Percentiles rank a stretch among this genome's conserved stretches.
Conservation (phyloP, 64 coral and sea anemone species). For the Cladopsammia gracilis region DNA sequence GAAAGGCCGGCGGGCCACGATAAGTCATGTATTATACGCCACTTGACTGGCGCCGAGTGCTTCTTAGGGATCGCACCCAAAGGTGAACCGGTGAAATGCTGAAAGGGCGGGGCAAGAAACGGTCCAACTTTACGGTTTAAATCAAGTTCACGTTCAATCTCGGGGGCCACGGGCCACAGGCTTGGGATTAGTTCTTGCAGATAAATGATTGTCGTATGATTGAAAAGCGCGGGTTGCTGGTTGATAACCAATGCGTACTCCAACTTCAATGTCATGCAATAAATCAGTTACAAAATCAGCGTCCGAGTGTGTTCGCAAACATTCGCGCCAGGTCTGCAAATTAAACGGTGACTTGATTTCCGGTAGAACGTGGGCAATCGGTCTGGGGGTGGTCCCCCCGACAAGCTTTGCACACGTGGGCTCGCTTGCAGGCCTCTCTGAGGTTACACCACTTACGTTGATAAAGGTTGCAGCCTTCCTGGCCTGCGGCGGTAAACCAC, state of each 20-base stretch:
- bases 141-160: constrained; percentile 32
- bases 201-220: constrained; percentile 15
- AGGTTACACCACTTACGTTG: constrained; percentile 36
- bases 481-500: constrained; percentile 3
- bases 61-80: constrained; percentile 63
- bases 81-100: constrained; percentile 43
- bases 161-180: constrained; percentile 30
- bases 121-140: constrained; percentile 35
- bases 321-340: constrained; percentile 1
- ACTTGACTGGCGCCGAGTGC: constrained; percentile 40
- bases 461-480: constrained; percentile 57
- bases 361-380: constrained; percentile 35
- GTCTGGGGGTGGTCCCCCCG: constrained; percentile 41
- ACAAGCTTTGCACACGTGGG: constrained; percentile 56
- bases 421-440: constrained; percentile 18
- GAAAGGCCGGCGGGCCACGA: constrained; percentile 56
- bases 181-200: not conserved
- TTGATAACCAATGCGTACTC: constrained; percentile 35
- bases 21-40: constrained; percentile 60
- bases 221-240: not conserved
- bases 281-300: constrained; percentile 22
- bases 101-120: constrained; percentile 51
- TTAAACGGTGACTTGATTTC: constrained; percentile 12
- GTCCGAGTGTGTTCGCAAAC: constrained; percentile 34
- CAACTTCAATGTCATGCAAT: constrained; percentile 51